phyloP scores from a whole-genome alignment of 2,888 invertebrate genomes.

The Alentia gelatinosa region DNA sequence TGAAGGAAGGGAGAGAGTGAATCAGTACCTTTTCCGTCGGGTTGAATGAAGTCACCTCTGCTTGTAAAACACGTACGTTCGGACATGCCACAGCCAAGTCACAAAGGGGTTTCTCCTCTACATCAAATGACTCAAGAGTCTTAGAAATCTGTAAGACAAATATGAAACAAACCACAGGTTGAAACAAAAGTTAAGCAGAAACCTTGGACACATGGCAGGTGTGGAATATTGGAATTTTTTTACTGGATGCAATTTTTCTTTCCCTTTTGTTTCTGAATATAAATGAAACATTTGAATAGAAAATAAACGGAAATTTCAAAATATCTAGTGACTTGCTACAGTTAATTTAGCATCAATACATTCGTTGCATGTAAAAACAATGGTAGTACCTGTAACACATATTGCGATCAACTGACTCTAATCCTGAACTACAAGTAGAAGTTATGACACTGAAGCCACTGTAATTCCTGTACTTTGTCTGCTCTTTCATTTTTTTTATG shows the following conservation, averaged over 20 bases:
- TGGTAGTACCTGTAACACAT: too few species aligned
- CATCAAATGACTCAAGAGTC: slow-evolving; percentile 90
- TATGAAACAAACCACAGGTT: not conserved
- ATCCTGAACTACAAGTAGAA: too few species aligned
- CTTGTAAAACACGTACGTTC: slow-evolving; percentile 85
- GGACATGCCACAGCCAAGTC: slow-evolving; percentile 78
- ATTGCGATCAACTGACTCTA: too few species aligned
- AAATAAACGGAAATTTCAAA: not conserved
- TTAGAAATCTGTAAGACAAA: slow-evolving; percentile 85
- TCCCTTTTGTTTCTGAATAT: not conserved
- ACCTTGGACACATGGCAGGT: not conserved
- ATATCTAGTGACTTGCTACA: not conserved
- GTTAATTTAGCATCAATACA: too few species aligned
- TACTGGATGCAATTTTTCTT: not conserved
- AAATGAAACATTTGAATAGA: not conserved
- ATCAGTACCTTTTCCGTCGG: slow-evolving; percentile 77
- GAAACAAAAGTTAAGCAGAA: not conserved
- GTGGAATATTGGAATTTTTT: not conserved
- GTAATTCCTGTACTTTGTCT: too few species aligned
- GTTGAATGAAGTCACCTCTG: slow-evolving; percentile 76
- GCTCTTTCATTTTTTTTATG: too few species aligned
- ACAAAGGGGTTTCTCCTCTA: slow-evolving; percentile 86
- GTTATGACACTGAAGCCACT: too few species aligned
- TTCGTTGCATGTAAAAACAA: too few species aligned
- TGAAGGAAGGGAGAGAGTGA: too few species aligned